Base-by-base conservation (phyloP, 1,140 invertebrate species). In the Drosophila elegans region DNA sequence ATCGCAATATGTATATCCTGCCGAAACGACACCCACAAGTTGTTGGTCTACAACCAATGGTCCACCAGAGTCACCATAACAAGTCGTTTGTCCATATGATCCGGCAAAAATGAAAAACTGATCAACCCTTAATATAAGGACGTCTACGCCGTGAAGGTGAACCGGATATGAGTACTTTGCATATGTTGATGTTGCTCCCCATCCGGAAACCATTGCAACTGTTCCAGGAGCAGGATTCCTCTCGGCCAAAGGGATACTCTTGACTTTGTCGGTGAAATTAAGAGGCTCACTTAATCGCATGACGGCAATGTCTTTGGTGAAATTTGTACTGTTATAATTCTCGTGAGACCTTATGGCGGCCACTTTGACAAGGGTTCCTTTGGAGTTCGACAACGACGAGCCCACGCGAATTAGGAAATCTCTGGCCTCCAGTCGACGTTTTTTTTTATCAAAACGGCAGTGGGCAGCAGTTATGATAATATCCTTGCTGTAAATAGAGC, bases 381-480 rank as follows among this genome's bases (percentile, higher is more conserved):
- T n/a, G 2, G 9, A 13, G n/a, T 16, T 1, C 0, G 0, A 16
- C 2, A 51, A 10, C 4, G 29, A 4, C n/a, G 48, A 51, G 32
- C 48, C 48, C 4, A 4, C 29, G 3, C 48, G 48, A 51, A 51
- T 13, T 10, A 10, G 3, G 10, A 51, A 16, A 5, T 34, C n/a
- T 13, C 4, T 3, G 7, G 29, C 6, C 48, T 49, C 46, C 13
- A 34, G 3, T 13, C 9, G 27, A 4, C 0, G 1, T 9, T 7
- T n/a, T 9, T 9, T 3, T 10, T 4, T 0, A 4, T 7, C 1
- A 32, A 32, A 29, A 32, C 4, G n/a, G 27, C 48, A 51, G 13
- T 51, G 48, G 29, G 48, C 48, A 2, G 48, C 48, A 9, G 29
- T 34, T 5, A 51, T 34, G 3, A 51, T 51, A 13, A 51, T 51